A percentile compares a stretch with the other conserved stretches of the same genome.
Evolutionary conservation across 1,140 invertebrate species (phyloP).

Genomic region (Papilio glaucus): DNA sequence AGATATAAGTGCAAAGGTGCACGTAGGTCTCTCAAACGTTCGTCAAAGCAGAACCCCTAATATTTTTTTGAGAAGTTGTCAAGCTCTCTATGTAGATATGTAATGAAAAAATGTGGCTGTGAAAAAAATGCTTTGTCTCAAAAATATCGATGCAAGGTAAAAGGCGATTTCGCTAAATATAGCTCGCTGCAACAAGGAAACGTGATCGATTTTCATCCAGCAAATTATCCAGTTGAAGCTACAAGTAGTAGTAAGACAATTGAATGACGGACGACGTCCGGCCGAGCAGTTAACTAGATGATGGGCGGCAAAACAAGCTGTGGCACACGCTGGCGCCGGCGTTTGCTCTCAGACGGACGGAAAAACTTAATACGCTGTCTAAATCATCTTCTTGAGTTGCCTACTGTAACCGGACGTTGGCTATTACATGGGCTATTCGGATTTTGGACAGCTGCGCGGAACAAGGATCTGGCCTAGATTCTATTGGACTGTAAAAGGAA

Average conservation of each 20-base stretch:
- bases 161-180: neutral
- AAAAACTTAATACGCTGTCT: neutral
- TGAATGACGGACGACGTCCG: slow-evolving; percentile 31
- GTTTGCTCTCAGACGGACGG: neutral
- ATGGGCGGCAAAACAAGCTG: neutral
- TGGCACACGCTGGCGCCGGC: slow-evolving; percentile 22
- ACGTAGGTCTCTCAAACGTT: no score
- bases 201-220: slow-evolving; percentile 21
- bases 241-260: slow-evolving; percentile 29
- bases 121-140: neutral
- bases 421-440: neutral
- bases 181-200: neutral
- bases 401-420: neutral
- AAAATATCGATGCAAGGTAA: neutral
- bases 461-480: no score
- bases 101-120: no score
- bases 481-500: no score
- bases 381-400: neutral
- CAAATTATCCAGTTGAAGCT: slow-evolving; percentile 22
- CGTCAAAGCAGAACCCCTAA: no score
- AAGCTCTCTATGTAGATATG: no score
- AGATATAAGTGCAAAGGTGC: no score
- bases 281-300: slow-evolving; percentile 14
- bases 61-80: no score
- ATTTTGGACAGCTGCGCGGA: no score